Evolutionary conservation across 30 jellyfish, hydroid and myxozoan species (phyloP).

Genomic region (Chrysaora quinquecirrha): DNA sequence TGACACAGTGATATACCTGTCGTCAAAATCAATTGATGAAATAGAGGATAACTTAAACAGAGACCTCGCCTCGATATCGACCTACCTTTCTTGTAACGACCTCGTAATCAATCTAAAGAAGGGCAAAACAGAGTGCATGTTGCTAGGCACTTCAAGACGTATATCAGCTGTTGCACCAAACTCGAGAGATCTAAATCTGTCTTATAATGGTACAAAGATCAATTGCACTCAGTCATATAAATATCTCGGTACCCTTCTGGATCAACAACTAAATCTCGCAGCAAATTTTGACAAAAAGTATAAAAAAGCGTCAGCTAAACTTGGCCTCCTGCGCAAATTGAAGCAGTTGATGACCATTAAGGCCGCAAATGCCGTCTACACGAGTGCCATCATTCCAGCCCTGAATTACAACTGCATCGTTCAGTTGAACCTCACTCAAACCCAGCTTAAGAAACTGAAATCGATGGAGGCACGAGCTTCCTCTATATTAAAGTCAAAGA

Average conservation of each 20-base stretch:
- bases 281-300: slow-evolving; percentile 54
- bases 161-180: not conserved
- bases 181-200: slow-evolving; percentile 38
- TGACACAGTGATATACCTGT: slow-evolving; percentile 68
- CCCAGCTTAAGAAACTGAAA: slow-evolving; percentile 38
- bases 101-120: slow-evolving; percentile 42
- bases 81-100: slow-evolving; percentile 38
- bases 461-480: slow-evolving; percentile 64
- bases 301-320: slow-evolving; percentile 66
- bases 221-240: slow-evolving; percentile 30
- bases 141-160: slow-evolving; percentile 42
- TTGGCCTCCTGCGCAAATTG: slow-evolving; percentile 68
- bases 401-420: slow-evolving; percentile 72
- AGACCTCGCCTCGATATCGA: slow-evolving; percentile 60
- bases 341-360: slow-evolving; percentile 41
- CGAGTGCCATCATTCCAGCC: slow-evolving; percentile 62
- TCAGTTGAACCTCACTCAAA: slow-evolving; percentile 42
- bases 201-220: slow-evolving; percentile 38
- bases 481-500: slow-evolving; percentile 27
- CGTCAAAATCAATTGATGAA: slow-evolving; percentile 40
- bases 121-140: slow-evolving; percentile 58
- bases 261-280: slow-evolving; percentile 40
- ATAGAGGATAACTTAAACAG: slow-evolving; percentile 40
- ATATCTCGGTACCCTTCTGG: slow-evolving; percentile 44
- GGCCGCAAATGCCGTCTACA: slow-evolving; percentile 67